A percentile compares a stretch with the other conserved stretches of the same genome.
Evolutionary conservation across 2,113 vertebrate genomes (phyloP).

Genomic region (Cathartes aura): DNA sequence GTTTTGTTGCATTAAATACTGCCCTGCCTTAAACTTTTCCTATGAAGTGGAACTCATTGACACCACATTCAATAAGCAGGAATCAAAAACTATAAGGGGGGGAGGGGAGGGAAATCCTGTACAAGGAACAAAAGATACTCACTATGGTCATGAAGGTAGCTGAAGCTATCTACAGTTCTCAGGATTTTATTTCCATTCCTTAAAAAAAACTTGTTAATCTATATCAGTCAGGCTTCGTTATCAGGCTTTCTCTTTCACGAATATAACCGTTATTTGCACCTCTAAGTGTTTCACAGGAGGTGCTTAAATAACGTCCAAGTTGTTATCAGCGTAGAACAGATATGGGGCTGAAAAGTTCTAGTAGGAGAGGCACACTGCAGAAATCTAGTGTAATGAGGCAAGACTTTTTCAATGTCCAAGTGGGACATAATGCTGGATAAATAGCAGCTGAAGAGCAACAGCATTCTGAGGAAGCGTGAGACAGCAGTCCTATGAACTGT

Average conservation of each 20-base stretch:
- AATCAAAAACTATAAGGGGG: background rate
- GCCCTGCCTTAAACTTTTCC: background rate
- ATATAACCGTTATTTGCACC: background rate
- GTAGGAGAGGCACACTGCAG: background rate
- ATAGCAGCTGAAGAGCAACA: background rate
- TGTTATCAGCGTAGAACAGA: background rate
- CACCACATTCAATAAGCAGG: background rate
- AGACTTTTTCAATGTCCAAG: background rate
- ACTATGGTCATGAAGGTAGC: background rate
- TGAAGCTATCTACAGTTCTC: background rate
- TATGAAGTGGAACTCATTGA: background rate
- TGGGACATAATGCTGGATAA: background rate
- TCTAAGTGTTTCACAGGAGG: background rate
- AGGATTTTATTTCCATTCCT: background rate
- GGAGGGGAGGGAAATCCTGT: accelerated
- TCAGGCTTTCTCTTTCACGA: background rate
- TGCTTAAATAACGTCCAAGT: background rate
- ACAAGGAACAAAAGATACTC: background rate
- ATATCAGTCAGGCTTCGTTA: background rate
- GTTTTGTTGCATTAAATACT: background rate
- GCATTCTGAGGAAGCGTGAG: background rate
- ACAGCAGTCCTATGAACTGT: background rate
- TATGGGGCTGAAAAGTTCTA: background rate
- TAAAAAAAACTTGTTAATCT: background rate
- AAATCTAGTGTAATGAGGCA: background rate